Base-by-base conservation (phyloP, 2,888 invertebrate species). In the Lochmaea crataegi region DNA sequence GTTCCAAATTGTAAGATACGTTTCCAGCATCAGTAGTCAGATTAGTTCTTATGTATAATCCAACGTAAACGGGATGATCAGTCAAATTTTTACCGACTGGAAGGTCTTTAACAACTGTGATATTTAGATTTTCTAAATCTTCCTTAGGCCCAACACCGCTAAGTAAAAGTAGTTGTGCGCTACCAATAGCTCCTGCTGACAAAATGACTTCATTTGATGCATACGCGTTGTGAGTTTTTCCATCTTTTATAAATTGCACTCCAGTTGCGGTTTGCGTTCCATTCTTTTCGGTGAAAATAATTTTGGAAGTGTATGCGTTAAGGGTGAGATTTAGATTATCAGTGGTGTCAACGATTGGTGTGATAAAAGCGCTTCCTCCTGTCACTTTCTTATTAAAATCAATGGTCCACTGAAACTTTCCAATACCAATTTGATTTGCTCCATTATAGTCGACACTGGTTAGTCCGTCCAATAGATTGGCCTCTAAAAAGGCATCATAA, bases 121-220 rank as follows among this genome's bases (percentile, higher is more conserved):
- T 83, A 7, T 74, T 70, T 7, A 79, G 61, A 38, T 76, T 67
- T 22, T 72, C 38, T 18, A 84, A 66, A 38, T 82, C 78, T 5
- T 76, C 65, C 58, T 72, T 64, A 1, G 83, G 83, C 3, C 84
- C 84, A n/a, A 84, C 75, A 18, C 83, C 84, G 22, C 82, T 83
- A 7, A 83, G 65, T 82, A 82, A 81, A 12, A 84, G 67, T 2
- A 83, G 63, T 69, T 82, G 82, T 0, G 83, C 83, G 11, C 82
- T 91, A 79, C 94, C 94, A 72, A 96, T 92, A 0, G 94, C 91
- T 0, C 95, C 95, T 2, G 92, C 94, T 11, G 93, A 91, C 3
- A 95, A 76, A 70, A 96, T 92, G 0, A 95, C 91, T 85, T 94
- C 94, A 79, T 89, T 91, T 58, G 88, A 87, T 0, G 92, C 93